Base-by-base conservation (phyloP, 2,888 invertebrate genomes). In the Ormia ochracea region DNA sequence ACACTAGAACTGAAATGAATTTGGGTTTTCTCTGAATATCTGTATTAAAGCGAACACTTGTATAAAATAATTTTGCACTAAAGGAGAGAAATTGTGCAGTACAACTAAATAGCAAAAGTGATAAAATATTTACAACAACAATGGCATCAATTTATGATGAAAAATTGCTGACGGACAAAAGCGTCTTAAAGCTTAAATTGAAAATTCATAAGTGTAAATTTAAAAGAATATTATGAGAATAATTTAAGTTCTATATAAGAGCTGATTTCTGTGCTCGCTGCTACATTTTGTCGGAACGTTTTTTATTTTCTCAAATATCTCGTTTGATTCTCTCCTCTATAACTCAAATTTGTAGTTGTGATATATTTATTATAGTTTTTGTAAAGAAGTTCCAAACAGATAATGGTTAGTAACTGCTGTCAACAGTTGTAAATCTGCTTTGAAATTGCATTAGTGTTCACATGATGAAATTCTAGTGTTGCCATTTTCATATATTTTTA, bases 61-160 rank as follows among this genome's bases (percentile, higher is more conserved):
- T 3, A 12, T 50, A 26, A 26, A 36, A 63, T 63, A 19, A 48
- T 48, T 48, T 26, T 12, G 9, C 10, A 41, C 5, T 48, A 38
- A 38, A 63, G n/a, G n/a, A n/a, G n/a, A 50, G 23, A 23, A 17
- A 26, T 14, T 9, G 7, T 38, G 19, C 52, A 19, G 17, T 17
- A 36, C n/a, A 10, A 36, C 17, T 36, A 65, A 50, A n/a, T 5
- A n/a, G n/a, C 9, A 7, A 26, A 50, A 14, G 3, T 36, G 48
- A 65, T 50, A 50, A 65, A 65, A 65, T 50, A 50, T 65, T 65
- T 36, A 63, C 33, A 33, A 19, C 50, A 65, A 26, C 21, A 65
- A 65, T 65, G 48, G 36, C 50, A 36, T 4, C 36, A 50, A 38
- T 50, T 52, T 65, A 3, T 12, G 9, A 36, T 63, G 33, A 10